Evolutionary conservation across 2,888 invertebrate species (phyloP), one percentile per base, ranked within the genome.

Genomic region (Cryptus viduatorius): DNA sequence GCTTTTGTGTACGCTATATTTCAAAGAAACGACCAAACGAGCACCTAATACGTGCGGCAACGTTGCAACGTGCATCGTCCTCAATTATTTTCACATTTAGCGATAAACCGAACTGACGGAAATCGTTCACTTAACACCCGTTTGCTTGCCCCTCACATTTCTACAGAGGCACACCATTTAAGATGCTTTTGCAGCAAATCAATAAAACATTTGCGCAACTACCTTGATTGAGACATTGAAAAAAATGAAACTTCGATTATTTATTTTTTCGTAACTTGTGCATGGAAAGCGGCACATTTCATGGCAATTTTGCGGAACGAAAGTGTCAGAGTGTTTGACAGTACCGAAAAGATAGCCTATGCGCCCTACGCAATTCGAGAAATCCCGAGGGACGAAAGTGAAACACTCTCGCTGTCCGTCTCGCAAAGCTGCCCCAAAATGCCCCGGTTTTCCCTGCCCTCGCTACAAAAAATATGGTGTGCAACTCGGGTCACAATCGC

Each of bases 81-180:
- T 48, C 79, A 79, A 72, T 65, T 64, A 72, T 64, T 79, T 71
- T 29, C 64, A 72, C 37, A 64, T 71, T 24, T 69, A 12, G 31
- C 37, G 12, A 50, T 37, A 31, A 53, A 24, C 56, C 56, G 24
- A 56, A 56, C 56, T 10, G 24, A 24, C 56, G 10, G 24, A 56
- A 19, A 56, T 56, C 19, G 56, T 24, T 56, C 56, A 56, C 56
- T 56, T 24, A 56, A 10, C 19, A 12, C 56, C 56, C 10, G 24
- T 56, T 56, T 24, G 10, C 12, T 56, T 53, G 12, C 4, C 8
- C 1, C 8, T 37, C 8, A 37, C 4, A 8, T 7, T 37, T 37
- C 5, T 7, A 37, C 37, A 7, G 0, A 37, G 14, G 44, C 44
- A 14, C 1, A 56, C 12, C 3, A 24, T 2, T 10, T 10, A 56